Base-by-base conservation (phyloP, 2,797 vertebrate genomes). In the Epinephelus malabaricus region DNA sequence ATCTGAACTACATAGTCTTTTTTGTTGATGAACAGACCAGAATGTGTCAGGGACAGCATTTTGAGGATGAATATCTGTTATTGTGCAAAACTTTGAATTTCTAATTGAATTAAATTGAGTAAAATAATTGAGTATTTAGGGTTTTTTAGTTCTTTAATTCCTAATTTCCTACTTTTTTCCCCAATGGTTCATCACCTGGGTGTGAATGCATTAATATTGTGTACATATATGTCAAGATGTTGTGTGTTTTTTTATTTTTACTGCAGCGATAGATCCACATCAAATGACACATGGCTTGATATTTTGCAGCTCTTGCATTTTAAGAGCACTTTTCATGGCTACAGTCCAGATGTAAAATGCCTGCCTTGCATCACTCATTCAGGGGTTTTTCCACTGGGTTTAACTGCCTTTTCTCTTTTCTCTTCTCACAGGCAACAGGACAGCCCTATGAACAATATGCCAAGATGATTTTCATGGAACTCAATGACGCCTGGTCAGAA, bases 401-500 rank as follows among this genome's bases (percentile, higher is more conserved):
- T 60, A 62, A 67, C 43, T 27, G 13, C 1, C 50, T 73, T 69
- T 55, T 86, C 83, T 89, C 82, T 64, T 66, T 27, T 27, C 25
- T 27, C 25, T 27, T 27, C 25, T 92, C 76, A 2, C 88, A 99
- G 98, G 98, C 98, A 21, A 99, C 98, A 1, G 98, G 98, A 82
- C 96, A 99, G 92, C 98, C 98, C 18, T 99, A 99, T 86, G 98
- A 99, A 97, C 98, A 99, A 92, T 99, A 99, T 83, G 98, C 98
- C 96, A 99, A 99, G 97, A 99, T 99, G 98, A 99, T 99, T 95
- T 99, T 99, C 95, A 99, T 99, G 97, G 98, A 99, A 95, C 94
- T 99, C 72, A 99, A 99, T 23, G 98, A 99, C 77, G 98, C 98
- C 91, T 99, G 98, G 98, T 99, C 98, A 94, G 98, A 99, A 96